Base-by-base conservation (phyloP, 2,888 invertebrate genomes). In the Asteroscopus sphinx region DNA sequence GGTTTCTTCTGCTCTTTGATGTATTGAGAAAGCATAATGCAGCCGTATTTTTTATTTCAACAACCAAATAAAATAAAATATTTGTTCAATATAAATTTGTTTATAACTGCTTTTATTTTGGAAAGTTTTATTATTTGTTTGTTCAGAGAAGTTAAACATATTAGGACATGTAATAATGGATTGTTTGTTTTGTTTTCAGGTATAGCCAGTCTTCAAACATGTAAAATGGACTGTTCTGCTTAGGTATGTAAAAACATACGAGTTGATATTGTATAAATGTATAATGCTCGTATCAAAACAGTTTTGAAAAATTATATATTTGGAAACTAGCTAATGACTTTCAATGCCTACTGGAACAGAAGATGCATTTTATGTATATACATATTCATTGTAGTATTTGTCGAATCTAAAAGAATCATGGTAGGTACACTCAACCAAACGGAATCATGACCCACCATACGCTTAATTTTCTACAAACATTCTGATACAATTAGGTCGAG, bases 241-340 rank as follows among this genome's bases (percentile, higher is more conserved):
- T 63, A 76, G 72, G 72, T 72, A 68, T 16, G 73, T 72, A 26
- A 30, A n/a, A 12, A 26, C 3, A 9, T 13, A 46, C 4, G 5
- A 13, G 11, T 26, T 28, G n/a, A n/a, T n/a, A n/a, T n/a, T n/a
- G n/a, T n/a, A n/a, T n/a, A n/a, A n/a, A n/a, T n/a, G n/a, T n/a
- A n/a, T n/a, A n/a, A n/a, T n/a, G n/a, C n/a, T n/a, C n/a, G n/a
- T n/a, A n/a, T n/a, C n/a, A n/a, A n/a, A n/a, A n/a, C n/a, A n/a
- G n/a, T n/a, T n/a, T n/a, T n/a, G n/a, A n/a, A n/a, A n/a, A n/a
- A n/a, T n/a, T n/a, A n/a, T n/a, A n/a, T n/a, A n/a, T n/a, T n/a
- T n/a, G n/a, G n/a, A n/a, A n/a, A n/a, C n/a, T n/a, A n/a, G n/a
- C n/a, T n/a, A n/a, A n/a, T n/a, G n/a, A n/a, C n/a, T n/a, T n/a